These are phyloP conservation scores for Wiebesia pumilae DNA, from an alignment of 1,140 invertebrate genomes.

Conservation along the genomic window DNA sequence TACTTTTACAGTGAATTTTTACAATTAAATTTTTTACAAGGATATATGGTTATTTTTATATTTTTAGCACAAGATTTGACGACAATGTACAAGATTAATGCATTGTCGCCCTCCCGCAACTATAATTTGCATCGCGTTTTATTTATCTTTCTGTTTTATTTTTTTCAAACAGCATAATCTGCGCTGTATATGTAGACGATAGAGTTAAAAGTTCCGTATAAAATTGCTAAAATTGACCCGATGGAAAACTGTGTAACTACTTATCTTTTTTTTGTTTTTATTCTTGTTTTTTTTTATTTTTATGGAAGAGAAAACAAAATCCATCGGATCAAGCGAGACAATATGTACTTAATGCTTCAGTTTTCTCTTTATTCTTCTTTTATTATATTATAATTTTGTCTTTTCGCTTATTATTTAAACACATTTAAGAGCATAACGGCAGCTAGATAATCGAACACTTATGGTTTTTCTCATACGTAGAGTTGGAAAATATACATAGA, in stretches of 20 bases:
- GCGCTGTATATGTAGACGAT: slow-evolving; percentile 58
- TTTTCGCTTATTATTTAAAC: slow-evolving; percentile 48
- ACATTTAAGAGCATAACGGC: slow-evolving; percentile 68
- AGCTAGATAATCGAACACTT: slow-evolving; percentile 74
- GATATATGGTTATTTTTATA: slow-evolving; percentile 11
- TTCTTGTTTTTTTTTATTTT: slow-evolving; percentile 35
- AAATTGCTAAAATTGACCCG: slow-evolving; percentile 70
- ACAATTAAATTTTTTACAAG: slow-evolving; percentile 43
- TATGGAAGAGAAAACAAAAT: slow-evolving; percentile 37
- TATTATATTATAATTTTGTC: slow-evolving; percentile 42
- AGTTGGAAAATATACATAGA: slow-evolving; percentile 56
- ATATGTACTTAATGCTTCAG: not conserved
- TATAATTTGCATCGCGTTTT: slow-evolving; percentile 36
- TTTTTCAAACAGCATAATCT: slow-evolving; percentile 50
- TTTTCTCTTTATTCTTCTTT: slow-evolving; percentile 26
- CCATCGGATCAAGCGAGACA: slow-evolving; percentile 46
- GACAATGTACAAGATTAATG: slow-evolving; percentile 41
- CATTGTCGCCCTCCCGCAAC: not conserved
- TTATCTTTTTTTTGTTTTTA: slow-evolving; percentile 20
- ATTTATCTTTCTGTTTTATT: slow-evolving; percentile 48
- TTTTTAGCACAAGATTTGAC: slow-evolving; percentile 29
- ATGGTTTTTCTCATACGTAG: slow-evolving; percentile 64
- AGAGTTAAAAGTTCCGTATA: slow-evolving; percentile 69
- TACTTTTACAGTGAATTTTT: slow-evolving; percentile 34
- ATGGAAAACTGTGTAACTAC: slow-evolving; percentile 62